Percentiles rank a stretch among this genome's conserved stretches.
These are phyloP conservation scores for Halcyon leucocephala DNA, from an alignment of 2,797 vertebrate species.

Conservation along the genomic window DNA sequence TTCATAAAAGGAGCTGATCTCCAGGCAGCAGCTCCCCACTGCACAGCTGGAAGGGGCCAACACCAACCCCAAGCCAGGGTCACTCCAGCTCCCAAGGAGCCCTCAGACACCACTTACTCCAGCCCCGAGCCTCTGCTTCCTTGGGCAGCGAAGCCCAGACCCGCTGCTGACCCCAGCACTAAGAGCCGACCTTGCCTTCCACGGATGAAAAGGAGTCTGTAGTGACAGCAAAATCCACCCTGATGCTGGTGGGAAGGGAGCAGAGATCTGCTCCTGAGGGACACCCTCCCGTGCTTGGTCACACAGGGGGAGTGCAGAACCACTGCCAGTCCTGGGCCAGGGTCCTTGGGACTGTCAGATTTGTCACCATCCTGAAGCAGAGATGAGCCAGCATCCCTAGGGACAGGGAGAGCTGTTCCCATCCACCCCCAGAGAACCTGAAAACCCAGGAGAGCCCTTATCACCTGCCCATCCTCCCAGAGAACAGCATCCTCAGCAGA, in stretches of 20 bases:
- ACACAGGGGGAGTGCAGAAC: too few species aligned
- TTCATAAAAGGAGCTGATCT: slow-evolving; percentile 3
- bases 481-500: neutral
- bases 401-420: neutral
- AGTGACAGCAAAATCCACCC: neutral
- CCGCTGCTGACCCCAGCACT: accelerated
- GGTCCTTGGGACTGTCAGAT: accelerated
- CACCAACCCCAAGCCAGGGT: neutral
- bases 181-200: neutral
- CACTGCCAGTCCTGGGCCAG: neutral
- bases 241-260: accelerated
- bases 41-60: neutral
- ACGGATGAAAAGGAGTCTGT: accelerated
- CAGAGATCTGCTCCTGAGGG: neutral
- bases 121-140: neutral
- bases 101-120: accelerated
- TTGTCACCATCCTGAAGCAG: neutral
- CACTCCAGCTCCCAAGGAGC: neutral
- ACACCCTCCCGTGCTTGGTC: accelerated
- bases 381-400: neutral
- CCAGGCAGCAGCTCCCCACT: neutral
- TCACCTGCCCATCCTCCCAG: neutral
- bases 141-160: neutral
- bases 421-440: neutral
- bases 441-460: neutral